Evolutionary conservation across 64 coral and sea anemone species (phyloP).

Genomic region (Montipora foliosa): DNA sequence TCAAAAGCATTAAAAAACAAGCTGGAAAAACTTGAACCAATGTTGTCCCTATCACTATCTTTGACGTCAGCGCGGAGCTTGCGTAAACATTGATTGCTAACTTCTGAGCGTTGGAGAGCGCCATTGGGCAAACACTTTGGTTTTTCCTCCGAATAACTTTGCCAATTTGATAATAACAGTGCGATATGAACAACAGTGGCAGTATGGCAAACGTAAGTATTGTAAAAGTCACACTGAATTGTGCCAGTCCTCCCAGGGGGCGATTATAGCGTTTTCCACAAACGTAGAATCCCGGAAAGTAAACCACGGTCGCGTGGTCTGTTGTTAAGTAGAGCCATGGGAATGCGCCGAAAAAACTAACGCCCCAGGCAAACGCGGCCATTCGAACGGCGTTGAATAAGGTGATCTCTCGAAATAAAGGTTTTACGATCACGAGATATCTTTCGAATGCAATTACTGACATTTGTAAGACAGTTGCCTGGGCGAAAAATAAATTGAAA

Average conservation of each 20-base stretch:
- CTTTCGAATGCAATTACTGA: slow-evolving; percentile 76
- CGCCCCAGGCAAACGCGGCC: slow-evolving; percentile 38
- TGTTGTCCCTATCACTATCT: slow-evolving; percentile 74
- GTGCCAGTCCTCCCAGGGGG: slow-evolving; percentile 19
- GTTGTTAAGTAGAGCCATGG: slow-evolving; percentile 69
- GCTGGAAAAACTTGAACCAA: slow-evolving; percentile 91
- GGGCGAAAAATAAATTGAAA: slow-evolving; percentile 90
- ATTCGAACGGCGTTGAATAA: slow-evolving; percentile 21
- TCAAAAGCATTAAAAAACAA: slow-evolving; percentile 81
- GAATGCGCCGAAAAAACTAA: slow-evolving; percentile 51
- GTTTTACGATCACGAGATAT: slow-evolving; percentile 75
- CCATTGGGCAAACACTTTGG: slow-evolving; percentile 47
- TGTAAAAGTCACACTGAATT: slow-evolving; percentile 14
- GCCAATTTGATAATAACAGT: slow-evolving; percentile 74
- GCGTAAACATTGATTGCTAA: slow-evolving; percentile 78
- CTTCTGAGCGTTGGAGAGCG: slow-evolving; percentile 60
- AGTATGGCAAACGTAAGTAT: slow-evolving; percentile 41
- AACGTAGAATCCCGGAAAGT: slow-evolving; percentile 82
- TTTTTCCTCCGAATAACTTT: slow-evolving; percentile 20
- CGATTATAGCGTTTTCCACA: slow-evolving; percentile 67
- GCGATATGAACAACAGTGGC: slow-evolving; percentile 64
- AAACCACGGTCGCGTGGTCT: slow-evolving; percentile 42
- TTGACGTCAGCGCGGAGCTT: slow-evolving; percentile 78
- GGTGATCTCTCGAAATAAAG: not conserved
- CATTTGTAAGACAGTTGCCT: slow-evolving; percentile 75